A percentile compares a stretch with the other conserved stretches of the same genome.
Conservation (phyloP, 53 echinoderm and acorn worm species). For the Zoroaster sp. region DNA sequence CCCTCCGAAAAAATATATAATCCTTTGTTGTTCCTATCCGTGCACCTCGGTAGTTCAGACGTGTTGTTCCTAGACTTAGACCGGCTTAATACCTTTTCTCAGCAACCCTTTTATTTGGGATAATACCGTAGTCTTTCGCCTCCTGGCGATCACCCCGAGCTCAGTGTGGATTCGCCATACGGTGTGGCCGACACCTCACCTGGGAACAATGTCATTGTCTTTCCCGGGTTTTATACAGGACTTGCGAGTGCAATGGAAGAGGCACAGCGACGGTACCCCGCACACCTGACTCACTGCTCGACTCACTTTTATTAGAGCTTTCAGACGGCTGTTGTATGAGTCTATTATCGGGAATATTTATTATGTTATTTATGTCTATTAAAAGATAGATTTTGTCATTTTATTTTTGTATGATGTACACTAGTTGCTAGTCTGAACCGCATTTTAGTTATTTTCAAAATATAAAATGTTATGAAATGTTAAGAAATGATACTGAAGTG, state of each 20-base stretch:
- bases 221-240: too few species aligned
- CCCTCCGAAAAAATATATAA: neutral
- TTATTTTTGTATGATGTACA: too few species aligned
- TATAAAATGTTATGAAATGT: too few species aligned
- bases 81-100: slow-evolving; percentile 72
- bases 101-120: slow-evolving; percentile 49
- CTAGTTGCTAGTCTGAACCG: too few species aligned
- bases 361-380: too few species aligned
- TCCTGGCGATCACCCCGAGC: neutral
- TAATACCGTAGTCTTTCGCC: neutral
- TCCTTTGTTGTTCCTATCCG: slow-evolving; percentile 20
- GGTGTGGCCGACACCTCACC: neutral
- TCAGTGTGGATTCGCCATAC: neutral
- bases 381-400: too few species aligned
- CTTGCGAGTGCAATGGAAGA: neutral
- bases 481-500: too few species aligned
- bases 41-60: slow-evolving; percentile 36
- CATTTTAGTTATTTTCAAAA: too few species aligned
- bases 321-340: neutral
- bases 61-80: slow-evolving; percentile 74
- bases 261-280: neutral
- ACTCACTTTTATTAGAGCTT: neutral
- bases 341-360: too few species aligned
- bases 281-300: neutral
- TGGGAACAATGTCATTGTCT: neutral